These are phyloP conservation scores for Cryptocheilus praepositus DNA, from an alignment of 2,888 invertebrate genomes.

Conservation along the genomic window DNA sequence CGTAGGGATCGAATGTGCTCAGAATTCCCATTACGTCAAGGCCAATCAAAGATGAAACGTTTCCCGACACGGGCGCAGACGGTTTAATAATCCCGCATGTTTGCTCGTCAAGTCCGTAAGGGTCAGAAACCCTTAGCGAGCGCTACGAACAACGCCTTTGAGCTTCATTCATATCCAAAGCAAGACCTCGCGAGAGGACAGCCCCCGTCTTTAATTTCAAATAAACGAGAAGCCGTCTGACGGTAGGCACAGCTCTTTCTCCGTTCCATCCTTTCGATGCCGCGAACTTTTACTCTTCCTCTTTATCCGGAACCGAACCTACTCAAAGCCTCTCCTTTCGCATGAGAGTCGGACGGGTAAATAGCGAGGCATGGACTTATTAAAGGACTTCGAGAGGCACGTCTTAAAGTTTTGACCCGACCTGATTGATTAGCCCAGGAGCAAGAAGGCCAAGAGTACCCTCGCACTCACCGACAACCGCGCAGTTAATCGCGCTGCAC, in stretches of 20 bases:
- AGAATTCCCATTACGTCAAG: conserved; percentile 62
- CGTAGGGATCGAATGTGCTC: conserved; percentile 41
- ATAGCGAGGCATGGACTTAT: conserved; percentile 8
- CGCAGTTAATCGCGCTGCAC: too few species aligned
- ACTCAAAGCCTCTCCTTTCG: background rate
- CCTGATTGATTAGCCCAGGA: conserved; percentile 4
- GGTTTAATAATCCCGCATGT: conserved; percentile 70
- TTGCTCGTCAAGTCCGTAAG: conserved; percentile 52
- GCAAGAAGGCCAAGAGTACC: background rate
- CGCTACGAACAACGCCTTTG: conserved; percentile 61
- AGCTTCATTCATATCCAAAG: conserved; percentile 55
- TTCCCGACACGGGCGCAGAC: conserved; percentile 48
- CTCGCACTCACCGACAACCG: too few species aligned
- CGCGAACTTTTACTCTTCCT: background rate
- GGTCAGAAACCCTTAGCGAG: conserved; percentile 28
- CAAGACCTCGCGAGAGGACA: conserved; percentile 47
- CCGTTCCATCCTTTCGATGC: conserved; percentile 4
- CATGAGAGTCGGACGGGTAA: background rate
- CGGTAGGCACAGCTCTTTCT: background rate
- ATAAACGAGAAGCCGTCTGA: conserved; percentile 52
- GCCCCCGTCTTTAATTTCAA: conserved; percentile 48
- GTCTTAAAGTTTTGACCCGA: conserved; percentile 4
- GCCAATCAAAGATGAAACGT: conserved; percentile 68
- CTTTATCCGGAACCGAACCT: background rate
- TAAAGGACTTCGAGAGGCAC: conserved; percentile 7